Percentiles rank a stretch among this genome's conserved stretches.
phyloP scores from a whole-genome alignment of 2,797 vertebrate species.

The Sebastes taczanowskii region DNA sequence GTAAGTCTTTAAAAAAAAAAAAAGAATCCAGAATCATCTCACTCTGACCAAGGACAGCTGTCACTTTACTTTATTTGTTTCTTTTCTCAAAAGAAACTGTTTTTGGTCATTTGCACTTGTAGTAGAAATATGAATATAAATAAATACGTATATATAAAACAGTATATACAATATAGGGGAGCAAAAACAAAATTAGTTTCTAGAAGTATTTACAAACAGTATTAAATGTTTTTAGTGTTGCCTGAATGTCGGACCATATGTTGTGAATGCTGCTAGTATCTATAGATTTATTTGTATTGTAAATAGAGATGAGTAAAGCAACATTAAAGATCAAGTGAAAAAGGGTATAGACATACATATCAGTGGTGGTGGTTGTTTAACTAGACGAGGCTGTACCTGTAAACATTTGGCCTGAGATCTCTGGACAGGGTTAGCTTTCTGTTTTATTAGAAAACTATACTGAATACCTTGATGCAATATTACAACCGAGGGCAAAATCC shows the following conservation, averaged over 20 bases:
- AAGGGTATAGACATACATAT: conserved; percentile 82
- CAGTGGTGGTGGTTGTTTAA: conserved; percentile 67
- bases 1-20: conserved; percentile 51
- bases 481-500: conserved; percentile 43
- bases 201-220: conserved; percentile 75
- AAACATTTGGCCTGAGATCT: conserved; percentile 57
- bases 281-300: conserved; percentile 83
- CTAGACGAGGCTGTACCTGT: conserved; percentile 63
- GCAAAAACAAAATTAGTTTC: conserved; percentile 79
- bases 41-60: conserved; percentile 73
- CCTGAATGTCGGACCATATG: conserved; percentile 81
- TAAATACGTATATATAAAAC: conserved; percentile 66
- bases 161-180: conserved; percentile 74
- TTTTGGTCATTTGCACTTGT: conserved; percentile 84
- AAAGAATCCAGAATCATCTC: conserved; percentile 68
- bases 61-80: conserved; percentile 71
- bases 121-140: conserved; percentile 77
- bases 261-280: conserved; percentile 86
- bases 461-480: conserved; percentile 76
- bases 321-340: conserved; percentile 66
- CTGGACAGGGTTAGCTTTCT: conserved; percentile 67
- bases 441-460: conserved; percentile 54
- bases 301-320: conserved; percentile 75
- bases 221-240: conserved; percentile 82
- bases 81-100: conserved; percentile 67